phyloP scores from a whole-genome alignment of 2,888 invertebrate species.

The Syrphus vitripennis region DNA sequence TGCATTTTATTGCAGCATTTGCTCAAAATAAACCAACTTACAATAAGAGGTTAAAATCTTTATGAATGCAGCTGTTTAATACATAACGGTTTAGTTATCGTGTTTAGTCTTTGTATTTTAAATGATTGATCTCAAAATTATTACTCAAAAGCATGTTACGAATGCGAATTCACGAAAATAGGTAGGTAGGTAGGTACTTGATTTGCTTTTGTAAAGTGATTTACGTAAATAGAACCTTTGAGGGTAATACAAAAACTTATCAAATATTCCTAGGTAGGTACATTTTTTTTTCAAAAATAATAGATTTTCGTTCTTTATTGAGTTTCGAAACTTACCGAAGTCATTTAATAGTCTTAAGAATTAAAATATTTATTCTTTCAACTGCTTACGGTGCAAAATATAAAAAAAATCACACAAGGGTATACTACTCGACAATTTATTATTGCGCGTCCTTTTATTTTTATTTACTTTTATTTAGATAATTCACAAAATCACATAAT shows the following conservation, averaged over 20 bases:
- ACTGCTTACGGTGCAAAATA: constrained; percentile 35
- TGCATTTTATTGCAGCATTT: background rate
- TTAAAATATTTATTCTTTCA: constrained; percentile 15
- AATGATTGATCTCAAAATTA: background rate
- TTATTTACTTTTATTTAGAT: constrained; percentile 35
- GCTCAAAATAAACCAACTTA: background rate
- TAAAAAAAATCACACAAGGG: constrained; percentile 48
- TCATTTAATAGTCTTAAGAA: constrained; percentile 35
- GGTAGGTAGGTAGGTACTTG: no score
- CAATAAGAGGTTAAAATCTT: background rate
- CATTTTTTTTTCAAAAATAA: background rate
- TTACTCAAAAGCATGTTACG: background rate
- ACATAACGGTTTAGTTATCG: background rate
- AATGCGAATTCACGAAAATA: background rate
- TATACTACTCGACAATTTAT: background rate
- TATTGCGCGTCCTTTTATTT: constrained; percentile 57
- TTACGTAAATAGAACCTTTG: constrained; percentile 42
- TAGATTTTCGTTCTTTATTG: background rate
- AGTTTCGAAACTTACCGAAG: constrained; percentile 50
- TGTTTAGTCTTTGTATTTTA: background rate
- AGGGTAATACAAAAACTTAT: background rate
- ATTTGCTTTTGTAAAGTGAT: background rate
- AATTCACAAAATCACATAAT: constrained; percentile 51
- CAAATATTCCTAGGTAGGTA: background rate
- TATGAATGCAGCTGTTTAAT: background rate